These are phyloP conservation scores for Chironex yamaguchii DNA, from an alignment of 30 jellyfish, hydroid and myxozoan genomes.

Conservation along the genomic window DNA sequence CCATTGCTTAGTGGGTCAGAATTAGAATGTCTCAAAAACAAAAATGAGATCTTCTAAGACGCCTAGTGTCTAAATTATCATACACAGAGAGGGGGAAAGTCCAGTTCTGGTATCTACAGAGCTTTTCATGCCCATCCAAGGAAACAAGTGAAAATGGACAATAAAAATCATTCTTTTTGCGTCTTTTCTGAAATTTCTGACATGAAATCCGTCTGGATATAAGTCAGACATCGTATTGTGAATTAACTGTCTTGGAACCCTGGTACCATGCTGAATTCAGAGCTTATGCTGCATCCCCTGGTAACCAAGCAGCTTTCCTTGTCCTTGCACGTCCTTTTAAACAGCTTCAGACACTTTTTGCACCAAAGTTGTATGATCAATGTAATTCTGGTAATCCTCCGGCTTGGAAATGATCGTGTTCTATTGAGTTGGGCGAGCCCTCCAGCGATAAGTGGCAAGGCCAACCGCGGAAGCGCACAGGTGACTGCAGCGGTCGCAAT, in stretches of 20 bases:
- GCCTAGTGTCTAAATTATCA: not conserved
- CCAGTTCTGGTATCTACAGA: conserved; percentile 20
- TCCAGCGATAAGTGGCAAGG: too few relatives aligned
- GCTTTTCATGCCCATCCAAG: conserved; percentile 6
- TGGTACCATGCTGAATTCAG: conserved; percentile 1
- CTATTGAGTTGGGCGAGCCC: too few relatives aligned
- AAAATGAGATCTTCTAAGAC: conserved; percentile 4
- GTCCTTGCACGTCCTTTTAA: conserved; percentile 43
- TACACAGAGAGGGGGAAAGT: conserved; percentile 11
- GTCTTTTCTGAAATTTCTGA: conserved; percentile 16
- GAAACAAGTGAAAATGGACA: conserved; percentile 21
- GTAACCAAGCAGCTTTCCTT: conserved; percentile 58
- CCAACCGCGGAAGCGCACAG: too few relatives aligned
- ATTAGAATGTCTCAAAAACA: conserved; percentile 14
- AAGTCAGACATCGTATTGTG: not conserved
- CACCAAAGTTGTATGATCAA: conserved; percentile 15
- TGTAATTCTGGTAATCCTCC: too few relatives aligned
- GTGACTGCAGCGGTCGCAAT: too few relatives aligned
- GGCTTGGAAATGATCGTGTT: too few relatives aligned
- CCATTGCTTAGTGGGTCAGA: conserved; percentile 1
- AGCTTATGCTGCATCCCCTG: conserved; percentile 44
- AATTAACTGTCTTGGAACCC: conserved; percentile 31
- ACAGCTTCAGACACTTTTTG: conserved; percentile 28
- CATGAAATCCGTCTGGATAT: conserved; percentile 42
- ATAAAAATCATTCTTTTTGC: not conserved